Conservation (phyloP, 1,140 invertebrate genomes). For the Cherax quadricarinatus region DNA sequence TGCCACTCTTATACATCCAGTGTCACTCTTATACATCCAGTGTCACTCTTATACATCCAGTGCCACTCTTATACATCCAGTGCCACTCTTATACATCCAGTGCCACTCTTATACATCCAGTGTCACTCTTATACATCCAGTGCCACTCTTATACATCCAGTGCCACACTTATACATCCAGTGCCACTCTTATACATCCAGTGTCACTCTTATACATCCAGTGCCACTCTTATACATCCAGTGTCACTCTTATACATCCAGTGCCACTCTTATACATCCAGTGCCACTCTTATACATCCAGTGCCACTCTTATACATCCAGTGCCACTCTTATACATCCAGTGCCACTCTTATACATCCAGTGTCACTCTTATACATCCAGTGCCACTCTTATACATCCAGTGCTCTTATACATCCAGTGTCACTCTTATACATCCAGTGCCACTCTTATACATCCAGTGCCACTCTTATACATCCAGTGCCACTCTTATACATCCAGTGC, state of each 20-base stretch:
- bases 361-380: neutral
- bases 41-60: no score
- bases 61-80: neutral
- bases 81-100: neutral
- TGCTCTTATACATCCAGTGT: no score
- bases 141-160: neutral
- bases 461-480: neutral
- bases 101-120: no score
- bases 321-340: neutral
- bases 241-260: neutral
- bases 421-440: no score
- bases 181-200: neutral
- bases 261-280: neutral
- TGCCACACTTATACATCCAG: no score
- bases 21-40: no score
- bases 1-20: neutral
- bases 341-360: no score
- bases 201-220: neutral
- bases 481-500: no score
- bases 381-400: neutral
- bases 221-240: no score
- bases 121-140: neutral
- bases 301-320: neutral
- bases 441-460: neutral
- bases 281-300: no score